Conservation (phyloP, 2,113 vertebrate species). For the Clarias macrocephalus region DNA sequence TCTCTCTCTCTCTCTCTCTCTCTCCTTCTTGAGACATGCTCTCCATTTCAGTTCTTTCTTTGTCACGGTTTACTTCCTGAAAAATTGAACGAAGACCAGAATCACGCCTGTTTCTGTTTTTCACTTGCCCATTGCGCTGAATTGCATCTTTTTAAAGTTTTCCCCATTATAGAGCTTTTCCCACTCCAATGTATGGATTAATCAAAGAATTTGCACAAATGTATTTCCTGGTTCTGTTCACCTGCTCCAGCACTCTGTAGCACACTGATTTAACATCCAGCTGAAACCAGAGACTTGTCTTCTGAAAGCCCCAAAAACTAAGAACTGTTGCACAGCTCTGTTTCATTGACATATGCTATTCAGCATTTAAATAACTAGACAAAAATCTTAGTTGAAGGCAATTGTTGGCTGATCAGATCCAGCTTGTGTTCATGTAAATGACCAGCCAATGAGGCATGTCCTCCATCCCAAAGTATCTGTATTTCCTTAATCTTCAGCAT, state of each 20-base stretch:
- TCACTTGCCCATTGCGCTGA: conserved; percentile 12
- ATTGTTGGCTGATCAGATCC: neutral
- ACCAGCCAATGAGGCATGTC: neutral
- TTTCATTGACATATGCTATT: neutral
- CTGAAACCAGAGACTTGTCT: neutral
- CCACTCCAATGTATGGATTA: conserved; percentile 31
- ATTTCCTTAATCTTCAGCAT: neutral
- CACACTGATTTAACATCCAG: conserved; percentile 57
- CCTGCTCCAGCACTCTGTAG: conserved; percentile 59
- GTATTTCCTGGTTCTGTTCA: conserved; percentile 40
- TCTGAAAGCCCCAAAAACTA: neutral
- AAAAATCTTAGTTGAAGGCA: neutral
- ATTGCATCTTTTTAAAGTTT: neutral
- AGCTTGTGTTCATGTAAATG: conserved; percentile 8
- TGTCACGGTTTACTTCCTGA: conserved; percentile 18
- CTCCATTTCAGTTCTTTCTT: neutral
- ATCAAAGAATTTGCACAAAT: conserved; percentile 32
- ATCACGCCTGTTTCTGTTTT: conserved; percentile 28
- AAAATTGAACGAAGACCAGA: neutral
- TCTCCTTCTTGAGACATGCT: neutral
- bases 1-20: conserved; percentile 7
- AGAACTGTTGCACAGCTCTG: neutral
- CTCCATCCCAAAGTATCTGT: neutral
- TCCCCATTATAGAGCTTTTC: conserved; percentile 11
- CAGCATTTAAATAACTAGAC: neutral